phyloP scores from a whole-genome alignment of 2,797 vertebrate species.

The Erethizon dorsatum region DNA sequence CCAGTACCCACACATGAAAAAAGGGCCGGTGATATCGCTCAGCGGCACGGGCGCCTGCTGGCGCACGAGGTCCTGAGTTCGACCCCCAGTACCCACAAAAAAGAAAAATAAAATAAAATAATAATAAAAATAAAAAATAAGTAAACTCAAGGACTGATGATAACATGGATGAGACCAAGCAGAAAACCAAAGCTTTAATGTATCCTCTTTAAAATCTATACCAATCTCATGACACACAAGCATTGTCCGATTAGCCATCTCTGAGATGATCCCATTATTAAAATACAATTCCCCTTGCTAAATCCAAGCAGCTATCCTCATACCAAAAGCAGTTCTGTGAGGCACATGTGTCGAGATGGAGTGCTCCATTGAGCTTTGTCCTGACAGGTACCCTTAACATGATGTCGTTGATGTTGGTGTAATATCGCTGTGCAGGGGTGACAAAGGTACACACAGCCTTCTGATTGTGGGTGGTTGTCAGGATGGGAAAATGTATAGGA shows the following conservation, averaged over 20 bases:
- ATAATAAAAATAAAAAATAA: no score
- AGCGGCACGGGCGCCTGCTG: no score
- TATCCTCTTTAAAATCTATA: conserved; percentile 46
- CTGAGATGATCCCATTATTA: background rate
- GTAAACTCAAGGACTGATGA: conserved; percentile 70
- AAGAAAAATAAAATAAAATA: no score
- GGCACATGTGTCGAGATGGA: fast-evolving
- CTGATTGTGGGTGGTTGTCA: background rate
- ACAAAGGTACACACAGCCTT: background rate
- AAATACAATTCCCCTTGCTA: fast-evolving
- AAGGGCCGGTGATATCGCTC: no score
- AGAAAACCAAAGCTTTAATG: conserved; percentile 85
- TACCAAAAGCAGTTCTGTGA: fast-evolving
- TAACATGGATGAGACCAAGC: conserved; percentile 22
- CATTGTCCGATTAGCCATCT: background rate
- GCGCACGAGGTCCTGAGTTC: no score
- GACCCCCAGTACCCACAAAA: no score
- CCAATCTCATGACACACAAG: fast-evolving
- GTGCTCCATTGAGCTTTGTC: background rate
- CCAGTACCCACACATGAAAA: no score
- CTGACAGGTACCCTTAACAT: fast-evolving
- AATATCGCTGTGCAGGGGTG: background rate
- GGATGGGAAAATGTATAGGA: background rate
- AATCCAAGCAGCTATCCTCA: fast-evolving
- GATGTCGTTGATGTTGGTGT: no score